Base-by-base conservation (phyloP, 2,888 invertebrate genomes). In the Hyles lineata region DNA sequence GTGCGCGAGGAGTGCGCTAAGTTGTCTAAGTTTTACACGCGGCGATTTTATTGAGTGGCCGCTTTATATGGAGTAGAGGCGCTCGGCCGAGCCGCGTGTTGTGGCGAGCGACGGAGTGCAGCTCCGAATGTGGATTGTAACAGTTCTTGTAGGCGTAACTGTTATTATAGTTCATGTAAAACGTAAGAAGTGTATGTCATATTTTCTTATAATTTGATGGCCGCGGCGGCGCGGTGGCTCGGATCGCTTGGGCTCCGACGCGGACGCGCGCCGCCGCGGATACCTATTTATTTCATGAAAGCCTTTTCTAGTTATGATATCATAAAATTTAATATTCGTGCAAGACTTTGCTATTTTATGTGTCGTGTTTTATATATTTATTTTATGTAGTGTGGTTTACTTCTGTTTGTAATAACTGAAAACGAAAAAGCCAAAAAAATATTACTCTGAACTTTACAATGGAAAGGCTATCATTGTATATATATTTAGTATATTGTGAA, bases 21-120 rank as follows among this genome's bases (percentile, higher is more conserved):
- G 63, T 67, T 67, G 67, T 67, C 21, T 67, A 50, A 70, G 70
- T 58, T 52, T 55, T 70, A 70, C 70, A 90, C 87, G 92, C 93
- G 93, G 93, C 90, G 89, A 91, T 93, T 93, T 91, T 92, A 93
- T 93, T 93, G 93, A 93, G 87, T 92, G 87, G 92, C 92, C 92
- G 93, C 87, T 85, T 89, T 85, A 89, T 88, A 84, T 89, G 87
- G 84, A 81, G 67, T 83, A 87, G 85, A 83, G 86, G 88, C 82
- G 83, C 86, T 79, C 75, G 43, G 23, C 67, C 23, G 29, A 25
- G n/a, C 25, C 25, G 61, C 29, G 61, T 60, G 59, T 50, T 50
- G 50, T 17, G 19, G n/a, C 32, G 35, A 21, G 35, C 17, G 62
- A 15, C 61, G 61, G 17, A 29, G 90, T 89, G 89, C 90, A 88